A percentile compares a stretch with the other conserved stretches of the same genome.
Conservation (phyloP, 2,888 invertebrate species). For the Protophormia terraenovae region DNA sequence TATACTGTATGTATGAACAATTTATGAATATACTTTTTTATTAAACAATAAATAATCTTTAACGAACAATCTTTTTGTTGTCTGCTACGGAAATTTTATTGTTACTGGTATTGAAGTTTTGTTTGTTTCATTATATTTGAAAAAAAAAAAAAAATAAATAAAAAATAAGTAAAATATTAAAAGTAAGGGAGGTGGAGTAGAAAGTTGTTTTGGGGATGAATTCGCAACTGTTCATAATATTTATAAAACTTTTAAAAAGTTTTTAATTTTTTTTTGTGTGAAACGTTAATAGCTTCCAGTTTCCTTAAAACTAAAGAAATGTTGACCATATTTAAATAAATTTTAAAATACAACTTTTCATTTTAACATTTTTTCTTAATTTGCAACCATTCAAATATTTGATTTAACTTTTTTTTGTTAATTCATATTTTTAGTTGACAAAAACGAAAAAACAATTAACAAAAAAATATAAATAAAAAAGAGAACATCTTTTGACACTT, state of each 20-base stretch:
- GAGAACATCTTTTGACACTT: constrained; percentile 19
- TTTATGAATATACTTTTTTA: constrained; percentile 15
- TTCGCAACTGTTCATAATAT: neutral
- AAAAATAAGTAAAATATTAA: neutral
- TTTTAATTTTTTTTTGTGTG: neutral
- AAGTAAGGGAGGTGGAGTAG: constrained; percentile 22
- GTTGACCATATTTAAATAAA: neutral
- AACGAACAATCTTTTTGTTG: constrained; percentile 48
- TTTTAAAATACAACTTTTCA: constrained; percentile 20
- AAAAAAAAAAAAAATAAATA: neutral
- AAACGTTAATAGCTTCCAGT: neutral
- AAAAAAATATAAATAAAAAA: neutral
- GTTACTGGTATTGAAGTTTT: constrained; percentile 23
- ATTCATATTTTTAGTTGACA: neutral
- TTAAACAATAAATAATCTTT: constrained; percentile 52
- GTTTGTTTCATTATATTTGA: neutral
- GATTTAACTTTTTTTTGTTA: neutral
- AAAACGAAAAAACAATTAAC: neutral
- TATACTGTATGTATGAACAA: neutral
- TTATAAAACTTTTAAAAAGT: neutral
- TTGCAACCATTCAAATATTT: neutral
- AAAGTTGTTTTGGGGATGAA: constrained; percentile 27
- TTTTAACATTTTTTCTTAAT: constrained; percentile 8
- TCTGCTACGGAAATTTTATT: constrained; percentile 64
- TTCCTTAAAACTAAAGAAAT: neutral